Evolutionary conservation across 2,888 invertebrate genomes (phyloP), one percentile per base, ranked within the genome.

Genomic region (Cloeon dipterum): DNA sequence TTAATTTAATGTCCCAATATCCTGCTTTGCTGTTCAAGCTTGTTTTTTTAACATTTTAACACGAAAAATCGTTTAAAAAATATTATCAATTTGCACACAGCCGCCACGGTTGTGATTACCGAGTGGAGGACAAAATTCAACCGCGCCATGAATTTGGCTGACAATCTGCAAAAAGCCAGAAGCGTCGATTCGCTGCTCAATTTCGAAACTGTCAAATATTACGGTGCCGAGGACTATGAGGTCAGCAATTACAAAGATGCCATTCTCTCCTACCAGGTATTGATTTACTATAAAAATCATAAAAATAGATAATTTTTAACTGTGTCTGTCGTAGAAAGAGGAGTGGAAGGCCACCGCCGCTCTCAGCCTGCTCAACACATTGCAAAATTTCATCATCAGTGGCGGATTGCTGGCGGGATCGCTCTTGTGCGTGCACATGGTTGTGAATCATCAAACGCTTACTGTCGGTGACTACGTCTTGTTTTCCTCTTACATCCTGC

Each of bases 121-220:
- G 94, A 96, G 59, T 96, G 96, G 96, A 68, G 96, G 11, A 96
- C 94, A 0, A 86, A 94, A 56, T 96, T 71, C 59, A 79, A 93
- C 46, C 65, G 94, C 21, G 68, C 77, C 4, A 91, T 93, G 89
- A 98, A 96, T 58, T 62, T 75, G 20, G 78, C 88, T 0, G 94
- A 96, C 52, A 98, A 96, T 57, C 83, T 76, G 25, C 77, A 81
- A 41, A 77, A 85, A 48, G 83, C 89, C 4, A 70, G 79, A 41
- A 89, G 89, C 38, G 91, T 96, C 0, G 96, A 98, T 57, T 94
- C 96, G 1, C 59, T 98, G 37, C 65, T 96, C 11, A 98, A 98
- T 61, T 96, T 89, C 59, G 96, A 98, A 62, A 96, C 96, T 1
- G 96, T 94, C 0, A 98, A 98, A 55, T 96, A 96, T 59, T 96